Evolutionary conservation across 1,140 invertebrate species (phyloP).

Genomic region (Penaeus chinensis): DNA sequence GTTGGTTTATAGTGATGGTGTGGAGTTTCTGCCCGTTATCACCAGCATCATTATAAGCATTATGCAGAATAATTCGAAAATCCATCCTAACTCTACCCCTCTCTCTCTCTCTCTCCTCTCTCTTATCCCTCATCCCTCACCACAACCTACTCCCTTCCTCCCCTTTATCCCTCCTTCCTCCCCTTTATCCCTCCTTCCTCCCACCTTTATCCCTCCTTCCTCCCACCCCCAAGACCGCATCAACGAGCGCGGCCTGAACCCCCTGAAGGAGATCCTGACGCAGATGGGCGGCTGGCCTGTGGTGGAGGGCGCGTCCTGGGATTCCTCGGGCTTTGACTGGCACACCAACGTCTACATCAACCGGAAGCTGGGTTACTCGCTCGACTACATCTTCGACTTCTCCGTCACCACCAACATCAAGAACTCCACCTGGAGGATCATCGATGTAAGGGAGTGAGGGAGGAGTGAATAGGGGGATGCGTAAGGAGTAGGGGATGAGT

Average conservation of each 20-base stretch:
- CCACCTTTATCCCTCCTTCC: neutral
- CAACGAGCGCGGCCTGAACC: slow-evolving; percentile 78
- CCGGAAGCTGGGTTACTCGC: slow-evolving; percentile 82
- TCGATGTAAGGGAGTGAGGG: slow-evolving; percentile 76
- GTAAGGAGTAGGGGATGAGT: neutral
- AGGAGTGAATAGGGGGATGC: neutral
- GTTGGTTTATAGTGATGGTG: too few species aligned
- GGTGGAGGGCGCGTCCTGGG: slow-evolving; percentile 82
- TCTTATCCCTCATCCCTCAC: neutral
- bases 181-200: too few species aligned
- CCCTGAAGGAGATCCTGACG: slow-evolving; percentile 78
- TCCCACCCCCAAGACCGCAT: slow-evolving; percentile 74
- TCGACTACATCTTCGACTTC: slow-evolving; percentile 93
- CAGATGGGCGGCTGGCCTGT: slow-evolving; percentile 92
- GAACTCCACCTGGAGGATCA: slow-evolving; percentile 85
- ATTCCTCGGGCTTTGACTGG: slow-evolving; percentile 80
- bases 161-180: neutral
- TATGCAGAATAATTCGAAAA: neutral
- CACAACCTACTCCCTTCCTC: neutral
- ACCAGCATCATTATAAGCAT: neutral
- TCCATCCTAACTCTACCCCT: neutral
- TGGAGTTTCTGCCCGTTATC: too few species aligned
- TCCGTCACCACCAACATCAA: slow-evolving; percentile 91
- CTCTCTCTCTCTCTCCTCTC: neutral
- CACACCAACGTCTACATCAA: slow-evolving; percentile 85